Conservation (phyloP, 2,888 invertebrate genomes). For the Ischnura elegans region DNA sequence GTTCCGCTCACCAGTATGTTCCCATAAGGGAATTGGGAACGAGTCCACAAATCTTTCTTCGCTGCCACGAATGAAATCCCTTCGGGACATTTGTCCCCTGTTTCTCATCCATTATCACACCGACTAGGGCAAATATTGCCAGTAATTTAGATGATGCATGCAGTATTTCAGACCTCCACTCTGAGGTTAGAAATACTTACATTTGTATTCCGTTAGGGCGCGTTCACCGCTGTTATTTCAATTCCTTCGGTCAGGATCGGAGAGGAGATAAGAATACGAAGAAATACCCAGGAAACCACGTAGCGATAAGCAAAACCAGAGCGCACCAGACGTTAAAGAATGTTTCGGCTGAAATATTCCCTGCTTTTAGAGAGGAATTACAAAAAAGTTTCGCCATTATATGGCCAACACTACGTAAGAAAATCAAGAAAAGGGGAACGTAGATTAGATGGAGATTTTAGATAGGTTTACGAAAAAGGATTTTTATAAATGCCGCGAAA, state of each 20-base stretch:
- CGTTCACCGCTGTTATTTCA: not conserved
- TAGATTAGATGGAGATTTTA: slow-evolving; percentile 5
- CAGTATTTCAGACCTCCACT: not conserved
- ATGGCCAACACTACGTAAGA: not conserved
- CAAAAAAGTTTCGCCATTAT: slow-evolving; percentile 24
- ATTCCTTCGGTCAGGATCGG: not conserved
- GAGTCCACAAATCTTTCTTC: not conserved
- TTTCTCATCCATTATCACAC: not conserved
- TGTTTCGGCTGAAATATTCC: not conserved
- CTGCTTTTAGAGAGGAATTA: not conserved
- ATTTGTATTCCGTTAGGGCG: not conserved
- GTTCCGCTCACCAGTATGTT: not conserved
- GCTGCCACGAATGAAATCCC: not conserved
- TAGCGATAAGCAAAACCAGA: not conserved
- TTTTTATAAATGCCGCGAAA: slow-evolving; percentile 31
- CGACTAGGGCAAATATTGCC: not conserved
- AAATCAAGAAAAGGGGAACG: not conserved
- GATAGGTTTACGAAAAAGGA: slow-evolving; percentile 35
- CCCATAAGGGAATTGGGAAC: not conserved
- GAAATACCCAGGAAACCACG: not conserved
- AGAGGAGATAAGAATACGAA: not conserved
- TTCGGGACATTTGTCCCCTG: not conserved
- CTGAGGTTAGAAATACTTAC: not conserved
- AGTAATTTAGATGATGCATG: not conserved
- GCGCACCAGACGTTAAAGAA: not conserved